Base-by-base conservation (phyloP, 2,888 invertebrate genomes). In the Sthenelais limicola region DNA sequence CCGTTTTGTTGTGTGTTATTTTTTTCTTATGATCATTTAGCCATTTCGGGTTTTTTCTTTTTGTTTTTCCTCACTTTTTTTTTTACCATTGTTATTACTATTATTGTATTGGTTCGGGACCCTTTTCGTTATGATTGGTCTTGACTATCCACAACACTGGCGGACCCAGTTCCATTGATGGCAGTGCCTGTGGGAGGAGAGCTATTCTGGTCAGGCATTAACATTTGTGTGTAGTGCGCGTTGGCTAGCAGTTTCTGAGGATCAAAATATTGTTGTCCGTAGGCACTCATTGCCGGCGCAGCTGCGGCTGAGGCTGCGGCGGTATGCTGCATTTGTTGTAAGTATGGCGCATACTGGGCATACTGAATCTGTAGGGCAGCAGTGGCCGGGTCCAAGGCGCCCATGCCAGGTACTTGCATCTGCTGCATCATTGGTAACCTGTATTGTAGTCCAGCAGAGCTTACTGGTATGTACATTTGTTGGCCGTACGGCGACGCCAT, bases 281-380 rank as follows among this genome's bases (percentile, higher is more conserved):
- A 43, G 43, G 43, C 43, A 18, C 9, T 43, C 9, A 9, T 15
- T 15, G 43, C 43, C 43, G 43, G 18, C 43, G 43, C 12, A 43
- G 43, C 18, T 43, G 43, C 43, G 18, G 43, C 43, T 43, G 43
- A 9, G 18, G 21, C 51, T 62, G 62, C n/a, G n/a, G n/a, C n/a
- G n/a, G n/a, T n/a, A n/a, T n/a, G n/a, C 26, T 62, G 62, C 18
- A 62, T 15, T 43, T 62, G 62, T 26, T 62, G 62, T 4, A 62
- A 28, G 62, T 62, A 62, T 12, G 18, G 38, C 12, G 33, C 7
- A 28, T 62, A 62, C 38, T 62, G 62, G 15, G 35, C 62, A 24
- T 62, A 62, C n/a, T n/a, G n/a, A n/a, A n/a, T n/a, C n/a, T n/a
- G n/a, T 12, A 62, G 62, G 38, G 62, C 62, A 18, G 62, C 62